Evolutionary conservation across 2,888 invertebrate genomes (phyloP), one percentile per base, ranked within the genome.

Genomic region (Diploptera punctata): DNA sequence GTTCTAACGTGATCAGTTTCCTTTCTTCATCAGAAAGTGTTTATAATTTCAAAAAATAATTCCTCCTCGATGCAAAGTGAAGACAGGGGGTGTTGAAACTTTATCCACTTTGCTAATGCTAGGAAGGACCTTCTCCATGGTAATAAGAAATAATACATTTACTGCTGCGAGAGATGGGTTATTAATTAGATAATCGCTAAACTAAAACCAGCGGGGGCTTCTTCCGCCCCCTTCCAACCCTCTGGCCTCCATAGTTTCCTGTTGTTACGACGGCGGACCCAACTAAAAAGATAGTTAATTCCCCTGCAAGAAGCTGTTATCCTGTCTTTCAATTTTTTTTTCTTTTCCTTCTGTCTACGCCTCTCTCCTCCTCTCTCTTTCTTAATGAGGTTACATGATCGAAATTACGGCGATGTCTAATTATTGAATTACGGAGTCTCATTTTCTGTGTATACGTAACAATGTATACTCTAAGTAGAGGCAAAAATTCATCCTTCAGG

Each of bases 91-190:
- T 29, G 57, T 3, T 31, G 57, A 57, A 57, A 57, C 57, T 57
- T 57, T 57, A 57, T 57, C 29, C 57, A 29, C 29, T 24, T 29
- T 24, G 16, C 29, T 57, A 57, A 57, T 57, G 57, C 57, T 57
- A n/a, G 21, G 57, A 29, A 29, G 57, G 57, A 31, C 26, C 29
- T 43, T 33, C 65, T 65, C n/a, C 62, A 73, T 73, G 70, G 67
- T 74, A 74, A 69, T 72, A 69, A 72, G 72, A 70, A 74, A 72
- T 74, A 74, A 74, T 74, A 72, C 74, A 74, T 72, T 74, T 74
- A 74, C 74, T 72, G 71, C 33, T 67, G 60, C 69, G 67, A 72
- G 70, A 72, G 74, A 72, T 72, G 67, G 74, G 70, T 72, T 72
- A 72, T 72, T 74, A 72, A 74, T 74, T 74, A 68, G 72, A 69